Percentiles rank a stretch among this genome's conserved stretches.
phyloP scores from a whole-genome alignment of 1,140 invertebrate genomes.

The Anoplolepis gracilipes region DNA sequence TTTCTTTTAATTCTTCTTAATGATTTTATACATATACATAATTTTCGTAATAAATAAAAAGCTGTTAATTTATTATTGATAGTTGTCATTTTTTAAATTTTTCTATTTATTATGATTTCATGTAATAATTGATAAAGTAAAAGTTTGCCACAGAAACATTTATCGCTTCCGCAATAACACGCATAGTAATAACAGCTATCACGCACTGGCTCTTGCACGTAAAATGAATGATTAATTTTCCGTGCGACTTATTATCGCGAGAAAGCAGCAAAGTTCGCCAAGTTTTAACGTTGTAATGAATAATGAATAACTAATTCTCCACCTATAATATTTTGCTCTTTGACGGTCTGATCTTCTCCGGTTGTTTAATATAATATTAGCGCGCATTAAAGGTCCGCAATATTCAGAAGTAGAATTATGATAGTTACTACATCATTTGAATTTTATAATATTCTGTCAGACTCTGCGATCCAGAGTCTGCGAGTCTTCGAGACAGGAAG shows the following conservation, averaged over 20 bases:
- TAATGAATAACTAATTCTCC: conserved; percentile 51
- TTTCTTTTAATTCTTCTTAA: neutral
- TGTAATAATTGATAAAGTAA: conserved; percentile 10
- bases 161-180: conserved; percentile 10
- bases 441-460: conserved; percentile 20
- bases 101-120: neutral
- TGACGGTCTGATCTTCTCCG: conserved; percentile 32
- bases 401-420: conserved; percentile 30
- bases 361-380: conserved; percentile 50
- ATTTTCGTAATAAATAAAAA: neutral
- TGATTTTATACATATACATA: neutral
- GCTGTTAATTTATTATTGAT: neutral
- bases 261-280: neutral
- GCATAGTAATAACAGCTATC: neutral
- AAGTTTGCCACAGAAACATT: neutral
- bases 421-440: conserved; percentile 34
- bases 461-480: neutral
- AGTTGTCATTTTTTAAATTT: conserved; percentile 20
- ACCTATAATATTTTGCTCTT: conserved; percentile 26
- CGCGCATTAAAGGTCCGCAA: conserved; percentile 24
- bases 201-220: neutral
- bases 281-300: conserved; percentile 46
- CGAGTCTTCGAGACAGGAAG: neutral
- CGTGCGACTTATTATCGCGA: conserved; percentile 16
- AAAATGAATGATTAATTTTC: conserved; percentile 41